A percentile compares a stretch with the other conserved stretches of the same genome.
Conservation (phyloP, 2,113 vertebrate species). For the Leucosticte australis region DNA sequence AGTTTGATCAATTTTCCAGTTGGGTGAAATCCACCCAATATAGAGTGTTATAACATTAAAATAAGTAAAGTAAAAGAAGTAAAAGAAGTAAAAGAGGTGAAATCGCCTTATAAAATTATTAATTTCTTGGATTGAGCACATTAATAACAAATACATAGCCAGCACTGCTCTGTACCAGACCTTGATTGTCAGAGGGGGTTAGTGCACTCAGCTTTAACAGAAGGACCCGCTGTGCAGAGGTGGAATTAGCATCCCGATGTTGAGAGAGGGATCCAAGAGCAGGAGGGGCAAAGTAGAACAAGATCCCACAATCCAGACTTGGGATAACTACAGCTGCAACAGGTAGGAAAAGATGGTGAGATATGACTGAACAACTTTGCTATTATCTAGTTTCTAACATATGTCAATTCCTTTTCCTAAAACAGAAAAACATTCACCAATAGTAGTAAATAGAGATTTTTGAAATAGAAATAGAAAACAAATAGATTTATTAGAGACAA, state of each 20-base stretch:
- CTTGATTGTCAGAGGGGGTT: background rate
- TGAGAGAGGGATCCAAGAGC: background rate
- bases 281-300: background rate
- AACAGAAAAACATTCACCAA: background rate
- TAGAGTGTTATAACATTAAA: background rate
- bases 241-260: background rate
- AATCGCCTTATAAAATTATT: background rate
- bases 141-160: background rate
- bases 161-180: background rate
- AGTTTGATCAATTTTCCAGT: background rate
- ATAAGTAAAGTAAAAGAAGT: background rate
- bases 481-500: background rate
- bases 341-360: background rate
- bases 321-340: background rate
- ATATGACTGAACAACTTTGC: background rate
- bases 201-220: background rate
- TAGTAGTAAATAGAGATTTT: background rate
- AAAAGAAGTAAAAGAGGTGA: background rate
- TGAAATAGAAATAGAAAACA: background rate
- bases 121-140: background rate
- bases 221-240: accelerated
- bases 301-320: background rate
- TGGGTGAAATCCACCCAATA: background rate
- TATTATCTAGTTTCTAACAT: background rate
- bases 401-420: background rate